Percentiles rank a stretch among this genome's conserved stretches.
Conservation (phyloP, 1,140 invertebrate genomes). For the Tetragnatha versicolor region DNA sequence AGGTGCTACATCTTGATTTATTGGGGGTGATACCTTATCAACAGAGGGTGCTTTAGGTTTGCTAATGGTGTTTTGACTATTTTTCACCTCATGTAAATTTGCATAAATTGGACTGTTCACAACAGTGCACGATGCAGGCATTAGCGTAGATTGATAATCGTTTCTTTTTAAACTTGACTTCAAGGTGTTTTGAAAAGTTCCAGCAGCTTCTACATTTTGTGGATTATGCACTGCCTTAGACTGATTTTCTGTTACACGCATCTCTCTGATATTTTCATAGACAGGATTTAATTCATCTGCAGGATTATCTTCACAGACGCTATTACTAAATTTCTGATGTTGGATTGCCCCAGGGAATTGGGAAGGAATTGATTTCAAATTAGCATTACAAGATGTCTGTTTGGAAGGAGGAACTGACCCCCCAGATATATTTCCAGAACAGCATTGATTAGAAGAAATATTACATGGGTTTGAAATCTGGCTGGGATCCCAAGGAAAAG, state of each 20-base stretch:
- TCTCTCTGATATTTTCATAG: slow-evolving; percentile 38
- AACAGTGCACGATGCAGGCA: slow-evolving; percentile 36
- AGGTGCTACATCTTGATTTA: background rate
- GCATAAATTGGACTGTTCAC: slow-evolving; percentile 51
- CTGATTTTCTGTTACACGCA: slow-evolving; percentile 8
- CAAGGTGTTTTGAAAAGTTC: background rate
- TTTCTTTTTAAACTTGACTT: too few relatives aligned
- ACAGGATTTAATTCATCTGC: slow-evolving; percentile 6
- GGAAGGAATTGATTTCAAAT: background rate
- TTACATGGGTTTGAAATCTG: background rate
- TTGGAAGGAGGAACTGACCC: background rate
- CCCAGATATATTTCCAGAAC: background rate
- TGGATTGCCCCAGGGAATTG: background rate
- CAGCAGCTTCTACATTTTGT: background rate
- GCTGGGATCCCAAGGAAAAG: slow-evolving; percentile 42
- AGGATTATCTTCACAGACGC: background rate
- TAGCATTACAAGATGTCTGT: background rate
- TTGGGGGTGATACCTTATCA: background rate
- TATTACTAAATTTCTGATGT: background rate
- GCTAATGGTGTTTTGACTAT: background rate
- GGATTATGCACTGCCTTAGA: background rate
- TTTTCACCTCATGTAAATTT: slow-evolving; percentile 45
- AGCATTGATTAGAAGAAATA: background rate
- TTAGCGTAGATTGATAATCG: slow-evolving; percentile 26
- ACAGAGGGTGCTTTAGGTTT: background rate